Base-by-base conservation (phyloP, 2,888 invertebrate genomes). In the Agonopterix arenella region DNA sequence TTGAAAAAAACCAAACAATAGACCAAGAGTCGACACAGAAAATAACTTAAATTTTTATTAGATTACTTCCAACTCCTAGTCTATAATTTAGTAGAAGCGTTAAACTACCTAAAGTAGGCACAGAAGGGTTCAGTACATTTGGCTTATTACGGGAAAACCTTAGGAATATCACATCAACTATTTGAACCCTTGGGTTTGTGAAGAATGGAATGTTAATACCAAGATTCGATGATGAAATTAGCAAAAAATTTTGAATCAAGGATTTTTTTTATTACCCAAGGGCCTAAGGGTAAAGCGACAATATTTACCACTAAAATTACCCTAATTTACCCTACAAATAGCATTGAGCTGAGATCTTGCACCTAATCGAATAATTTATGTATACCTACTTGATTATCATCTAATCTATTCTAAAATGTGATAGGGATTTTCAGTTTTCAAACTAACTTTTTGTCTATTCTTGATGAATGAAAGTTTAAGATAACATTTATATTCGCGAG, bases 331-430 rank as follows among this genome's bases (percentile, higher is more conserved):
- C 76, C 80, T 82, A 64, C 83, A 84, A 84, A 69, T 86, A 86
- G 84, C 83, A 73, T 89, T 89, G 89, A 88, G 89, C 88, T 86
- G 89, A 89, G 88, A 89, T 89, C 88, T 86, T 78, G 80, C 81
- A 80, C 78, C 72, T 80, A 80, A 76, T 67, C 73, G 62, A 71
- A 68, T 75, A 75, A 76, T 71, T 70, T 68, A 75, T 66, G 65
- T 70, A 37, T 41, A 28, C 46, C 40, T 48, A 43, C 28, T 28
- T 28, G 28, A 28, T 28, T 28, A 28, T 28, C 28, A 5, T 28
- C 28, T 28, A 28, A 28, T 28, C 28, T 28, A 28, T 28, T 28
- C 28, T 28, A 28, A 28, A 28, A 28, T 28, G 28, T 28, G 28
- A 28, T 28, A 28, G 7, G 28, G 28, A 28, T 28, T 28, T 28